Percentiles rank a stretch among this genome's conserved stretches.
Conservation (phyloP, 2,888 invertebrate species). For the Drymonia ruficornis region DNA sequence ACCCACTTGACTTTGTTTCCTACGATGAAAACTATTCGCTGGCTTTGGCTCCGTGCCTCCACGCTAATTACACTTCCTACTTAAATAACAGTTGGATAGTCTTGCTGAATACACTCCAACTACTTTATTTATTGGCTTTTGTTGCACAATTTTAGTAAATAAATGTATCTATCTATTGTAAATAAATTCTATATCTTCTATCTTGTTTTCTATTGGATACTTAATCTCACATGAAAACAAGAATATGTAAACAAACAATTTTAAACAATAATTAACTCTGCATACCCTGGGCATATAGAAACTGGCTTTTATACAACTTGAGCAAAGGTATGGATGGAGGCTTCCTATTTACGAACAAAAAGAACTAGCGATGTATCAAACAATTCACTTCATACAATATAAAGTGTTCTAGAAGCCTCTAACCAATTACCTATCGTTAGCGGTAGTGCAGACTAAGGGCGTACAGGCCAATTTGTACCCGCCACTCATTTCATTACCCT, state of each 20-base stretch:
- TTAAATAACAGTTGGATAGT: constrained; percentile 35
- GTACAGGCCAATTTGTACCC: constrained; percentile 61
- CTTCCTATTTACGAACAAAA: not conserved
- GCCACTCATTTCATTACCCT: constrained; percentile 76
- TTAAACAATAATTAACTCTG: too few relatives aligned
- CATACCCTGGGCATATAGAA: too few relatives aligned
- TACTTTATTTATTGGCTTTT: constrained; percentile 11
- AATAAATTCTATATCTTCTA: too few relatives aligned
- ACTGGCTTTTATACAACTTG: too few relatives aligned
- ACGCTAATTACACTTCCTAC: constrained; percentile 50
- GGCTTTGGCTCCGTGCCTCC: constrained; percentile 56
- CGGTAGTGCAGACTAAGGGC: constrained; percentile 53
- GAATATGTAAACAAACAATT: too few relatives aligned
- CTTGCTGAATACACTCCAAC: constrained; percentile 19
- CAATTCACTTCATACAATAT: constrained; percentile 46
- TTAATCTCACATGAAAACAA: too few relatives aligned
- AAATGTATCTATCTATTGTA: too few relatives aligned
- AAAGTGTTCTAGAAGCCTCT: constrained; percentile 36
- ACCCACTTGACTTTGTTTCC: constrained; percentile 51
- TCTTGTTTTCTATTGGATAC: too few relatives aligned
- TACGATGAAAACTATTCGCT: constrained; percentile 42
- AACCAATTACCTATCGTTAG: constrained; percentile 61
- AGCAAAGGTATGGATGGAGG: too few relatives aligned
- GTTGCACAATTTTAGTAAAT: not conserved
- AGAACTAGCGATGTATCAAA: constrained; percentile 34